Percentiles rank a stretch among this genome's conserved stretches.
Conservation (phyloP, 2,797 vertebrate species). For the Dendrocincla fuliginosa region DNA sequence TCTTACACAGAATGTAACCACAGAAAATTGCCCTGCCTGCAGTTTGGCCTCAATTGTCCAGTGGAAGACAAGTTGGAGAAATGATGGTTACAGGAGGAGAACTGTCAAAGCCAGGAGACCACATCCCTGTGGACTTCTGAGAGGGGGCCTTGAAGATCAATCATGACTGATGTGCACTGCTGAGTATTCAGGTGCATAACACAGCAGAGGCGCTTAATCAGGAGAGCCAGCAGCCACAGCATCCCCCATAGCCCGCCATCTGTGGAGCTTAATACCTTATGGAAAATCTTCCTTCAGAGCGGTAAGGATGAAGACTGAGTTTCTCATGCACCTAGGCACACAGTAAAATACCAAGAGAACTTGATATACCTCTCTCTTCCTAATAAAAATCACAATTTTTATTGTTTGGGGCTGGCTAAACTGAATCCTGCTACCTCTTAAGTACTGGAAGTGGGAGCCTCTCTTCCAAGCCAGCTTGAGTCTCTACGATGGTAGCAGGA, state of each 20-base stretch:
- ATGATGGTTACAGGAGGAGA: background rate
- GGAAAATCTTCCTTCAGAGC: background rate
- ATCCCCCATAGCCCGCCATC: background rate
- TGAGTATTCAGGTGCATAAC: background rate
- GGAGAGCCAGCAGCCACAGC: background rate
- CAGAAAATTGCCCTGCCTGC: background rate
- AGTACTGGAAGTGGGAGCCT: background rate
- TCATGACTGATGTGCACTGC: accelerated
- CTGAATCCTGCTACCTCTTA: background rate
- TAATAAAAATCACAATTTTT: background rate
- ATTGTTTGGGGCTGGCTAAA: background rate
- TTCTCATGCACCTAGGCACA: background rate
- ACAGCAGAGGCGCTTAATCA: accelerated
- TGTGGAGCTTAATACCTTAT: background rate
- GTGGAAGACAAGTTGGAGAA: background rate
- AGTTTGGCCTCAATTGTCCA: accelerated
- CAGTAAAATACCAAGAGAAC: background rate
- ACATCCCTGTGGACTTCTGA: background rate
- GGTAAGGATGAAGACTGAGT: background rate
- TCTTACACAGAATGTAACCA: background rate
- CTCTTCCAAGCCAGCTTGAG: background rate
- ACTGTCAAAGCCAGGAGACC: background rate
- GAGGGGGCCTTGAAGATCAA: background rate
- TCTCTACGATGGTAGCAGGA: background rate
- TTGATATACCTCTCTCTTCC: accelerated